Percentiles rank a stretch among this genome's conserved stretches.
These are phyloP conservation scores for Andrena bicolor DNA, from an alignment of 2,888 invertebrate genomes.

Conservation along the genomic window DNA sequence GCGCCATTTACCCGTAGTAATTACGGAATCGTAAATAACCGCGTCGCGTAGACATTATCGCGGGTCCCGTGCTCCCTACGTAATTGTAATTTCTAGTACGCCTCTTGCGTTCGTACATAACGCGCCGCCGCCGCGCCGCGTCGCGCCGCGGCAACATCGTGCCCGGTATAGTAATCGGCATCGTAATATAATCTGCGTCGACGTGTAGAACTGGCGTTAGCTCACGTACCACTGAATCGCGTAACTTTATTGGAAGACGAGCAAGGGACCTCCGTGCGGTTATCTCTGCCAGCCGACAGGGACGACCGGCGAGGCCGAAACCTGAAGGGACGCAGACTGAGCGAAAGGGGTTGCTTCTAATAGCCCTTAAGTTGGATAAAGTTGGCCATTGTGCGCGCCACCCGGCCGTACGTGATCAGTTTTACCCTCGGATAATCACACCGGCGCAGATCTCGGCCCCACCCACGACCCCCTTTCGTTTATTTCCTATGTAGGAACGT, in stretches of 20 bases:
- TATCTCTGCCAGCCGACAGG: constrained; percentile 67
- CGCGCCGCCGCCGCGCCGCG: constrained; percentile 8
- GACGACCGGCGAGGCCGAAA: constrained; percentile 54
- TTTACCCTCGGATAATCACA: constrained; percentile 73
- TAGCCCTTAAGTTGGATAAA: constrained; percentile 75
- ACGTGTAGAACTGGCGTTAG: constrained; percentile 64
- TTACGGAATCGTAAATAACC: constrained; percentile 56
- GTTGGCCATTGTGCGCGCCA: constrained; percentile 73
- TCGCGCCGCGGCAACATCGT: constrained; percentile 44
- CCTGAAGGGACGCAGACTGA: constrained; percentile 69
- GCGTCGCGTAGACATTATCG: constrained; percentile 60
- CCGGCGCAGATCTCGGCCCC: constrained; percentile 58
- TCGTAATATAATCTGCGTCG: constrained; percentile 68
- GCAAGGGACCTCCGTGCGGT: constrained; percentile 59
- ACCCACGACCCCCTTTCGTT: constrained; percentile 51
- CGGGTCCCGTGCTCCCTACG: constrained; percentile 30
- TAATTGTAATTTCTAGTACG: constrained; percentile 67
- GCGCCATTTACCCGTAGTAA: constrained; percentile 35
- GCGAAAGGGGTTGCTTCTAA: constrained; percentile 72
- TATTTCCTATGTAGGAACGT: constrained; percentile 49
- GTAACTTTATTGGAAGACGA: constrained; percentile 74
- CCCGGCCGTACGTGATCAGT: constrained; percentile 74
- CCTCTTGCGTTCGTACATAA: constrained; percentile 48
- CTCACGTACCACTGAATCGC: constrained; percentile 70
- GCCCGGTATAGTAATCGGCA: constrained; percentile 70